Base-by-base conservation (phyloP, 2,888 invertebrate species). In the Andrena trimmerana region DNA sequence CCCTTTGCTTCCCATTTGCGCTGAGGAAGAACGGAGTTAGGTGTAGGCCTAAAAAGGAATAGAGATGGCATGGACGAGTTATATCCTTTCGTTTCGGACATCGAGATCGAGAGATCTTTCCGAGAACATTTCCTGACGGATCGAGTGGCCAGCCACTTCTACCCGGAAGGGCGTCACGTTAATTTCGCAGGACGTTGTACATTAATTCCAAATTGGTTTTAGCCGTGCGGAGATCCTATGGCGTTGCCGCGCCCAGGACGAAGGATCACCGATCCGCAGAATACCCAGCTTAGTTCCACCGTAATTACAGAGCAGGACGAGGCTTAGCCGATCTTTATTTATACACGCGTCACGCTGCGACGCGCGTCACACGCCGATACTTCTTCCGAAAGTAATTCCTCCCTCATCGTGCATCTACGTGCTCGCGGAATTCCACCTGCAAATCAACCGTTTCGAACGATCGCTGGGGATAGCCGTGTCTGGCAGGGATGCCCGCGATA, bases 201-300 rank as follows among this genome's bases (percentile, higher is more conserved):
- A 92, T 92, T 92, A 93, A 93, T 92, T 93, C 92, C 91, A 92
- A 92, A 93, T 93, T 93, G 92, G 89, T 92, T 93, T 93, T 87
- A 88, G 89, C 81, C 86, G 81, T 80, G 86, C 81, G 85, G 81
- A 83, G 85, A 73, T 78, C 69, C 80, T 72, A 72, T 69, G 70
- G 66, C 62, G 57, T 52, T 76, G 77, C 73, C 83, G 78, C 80
- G 81, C 73, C 84, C 78, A 84, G 86, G 86, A 88, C 87, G 88
- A 90, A 91, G 92, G 92, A 92, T 92, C 92, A 91, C 91, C 89
- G 90, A 90, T 91, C 90, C 92, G 71, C 89, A 85, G 89, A 90
- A 91, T 92, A 92, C 92, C 90, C 90, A 87, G 92, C 92, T 93
- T 93, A 93, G 90, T 91, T 89, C 89, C 89, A 69, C 89, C 90